Percentiles rank a stretch among this genome's conserved stretches.
These are phyloP conservation scores for Coenobita brevimanus DNA, from an alignment of 1,140 invertebrate genomes.

Conservation along the genomic window DNA sequence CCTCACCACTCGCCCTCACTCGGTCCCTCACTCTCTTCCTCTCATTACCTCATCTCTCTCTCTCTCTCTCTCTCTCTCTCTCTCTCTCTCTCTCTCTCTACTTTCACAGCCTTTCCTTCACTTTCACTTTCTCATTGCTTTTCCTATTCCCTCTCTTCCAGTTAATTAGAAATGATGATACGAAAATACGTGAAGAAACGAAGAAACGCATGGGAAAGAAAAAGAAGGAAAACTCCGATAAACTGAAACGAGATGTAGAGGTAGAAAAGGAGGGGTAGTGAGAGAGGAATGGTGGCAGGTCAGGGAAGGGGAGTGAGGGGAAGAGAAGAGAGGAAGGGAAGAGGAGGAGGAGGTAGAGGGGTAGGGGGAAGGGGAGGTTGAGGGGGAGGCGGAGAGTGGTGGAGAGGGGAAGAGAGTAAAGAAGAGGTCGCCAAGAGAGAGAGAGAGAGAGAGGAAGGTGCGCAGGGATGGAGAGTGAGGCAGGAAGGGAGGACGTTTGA, in stretches of 20 bases:
- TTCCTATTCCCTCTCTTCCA: too few species aligned
- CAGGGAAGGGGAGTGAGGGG: background rate
- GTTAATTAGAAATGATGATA: too few species aligned
- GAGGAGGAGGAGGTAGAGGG: background rate
- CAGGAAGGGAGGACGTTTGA: background rate
- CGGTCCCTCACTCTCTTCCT: background rate
- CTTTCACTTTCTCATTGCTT: too few species aligned
- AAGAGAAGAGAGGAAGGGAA: background rate
- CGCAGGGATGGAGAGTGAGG: background rate
- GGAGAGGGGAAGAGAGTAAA: background rate
- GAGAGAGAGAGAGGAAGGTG: constrained; percentile 19
- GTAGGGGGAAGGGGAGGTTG: background rate
- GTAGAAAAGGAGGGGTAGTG: background rate
- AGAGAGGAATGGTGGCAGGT: background rate
- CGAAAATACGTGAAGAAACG: too few species aligned
- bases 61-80: background rate
- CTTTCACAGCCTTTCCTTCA: too few species aligned
- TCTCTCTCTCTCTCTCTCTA: too few species aligned
- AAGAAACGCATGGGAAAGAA: too few species aligned
- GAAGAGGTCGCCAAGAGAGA: background rate
- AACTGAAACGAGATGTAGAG: background rate
- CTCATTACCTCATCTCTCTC: background rate
- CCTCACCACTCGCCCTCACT: background rate
- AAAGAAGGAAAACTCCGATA: too few species aligned
- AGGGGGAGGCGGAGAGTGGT: background rate